These are phyloP conservation scores for Cynodonichthys magdalenae DNA, from an alignment of 2,797 vertebrate genomes.

Conservation along the genomic window DNA sequence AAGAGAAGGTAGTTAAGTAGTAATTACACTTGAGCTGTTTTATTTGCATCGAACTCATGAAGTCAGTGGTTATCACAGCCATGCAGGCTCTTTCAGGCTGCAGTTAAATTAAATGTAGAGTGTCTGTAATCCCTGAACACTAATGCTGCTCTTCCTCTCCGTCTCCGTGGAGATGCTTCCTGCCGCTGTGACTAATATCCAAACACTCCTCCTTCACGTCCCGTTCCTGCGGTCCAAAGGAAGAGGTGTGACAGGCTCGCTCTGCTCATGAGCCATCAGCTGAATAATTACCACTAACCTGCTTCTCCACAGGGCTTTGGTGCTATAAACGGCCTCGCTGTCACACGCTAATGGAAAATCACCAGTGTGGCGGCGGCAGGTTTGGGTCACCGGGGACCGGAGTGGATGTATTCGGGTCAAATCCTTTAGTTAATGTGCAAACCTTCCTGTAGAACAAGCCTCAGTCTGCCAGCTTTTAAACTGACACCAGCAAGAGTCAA, in stretches of 20 bases:
- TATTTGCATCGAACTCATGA: background rate
- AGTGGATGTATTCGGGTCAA: slow-evolving; percentile 45
- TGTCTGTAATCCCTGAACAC: slow-evolving; percentile 3
- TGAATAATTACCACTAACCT: slow-evolving; percentile 60
- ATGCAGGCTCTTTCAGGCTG: slow-evolving; percentile 1
- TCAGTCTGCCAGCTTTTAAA: background rate
- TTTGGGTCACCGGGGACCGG: slow-evolving; percentile 8
- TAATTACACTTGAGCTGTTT: background rate
- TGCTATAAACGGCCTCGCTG: slow-evolving; percentile 49
- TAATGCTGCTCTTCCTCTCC: slow-evolving; percentile 4
- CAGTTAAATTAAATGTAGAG: slow-evolving; percentile 1
- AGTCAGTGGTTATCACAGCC: slow-evolving; percentile 2
- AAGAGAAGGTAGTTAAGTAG: background rate
- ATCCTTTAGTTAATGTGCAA: background rate
- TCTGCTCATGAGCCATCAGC: slow-evolving; percentile 40
- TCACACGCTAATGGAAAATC: slow-evolving; percentile 53
- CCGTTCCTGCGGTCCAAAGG: slow-evolving; percentile 14
- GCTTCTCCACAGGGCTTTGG: slow-evolving; percentile 48
- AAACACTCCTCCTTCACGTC: slow-evolving; percentile 2
- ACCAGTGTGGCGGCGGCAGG: slow-evolving; percentile 14
- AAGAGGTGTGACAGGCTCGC: slow-evolving; percentile 36
- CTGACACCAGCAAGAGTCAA: background rate
- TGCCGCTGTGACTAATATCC: slow-evolving; percentile 28
- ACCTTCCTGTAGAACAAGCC: slow-evolving; percentile 4
- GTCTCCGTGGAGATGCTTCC: background rate